Conservation (phyloP, 2,797 vertebrate species). For the Oreonectes daqikongensis region DNA sequence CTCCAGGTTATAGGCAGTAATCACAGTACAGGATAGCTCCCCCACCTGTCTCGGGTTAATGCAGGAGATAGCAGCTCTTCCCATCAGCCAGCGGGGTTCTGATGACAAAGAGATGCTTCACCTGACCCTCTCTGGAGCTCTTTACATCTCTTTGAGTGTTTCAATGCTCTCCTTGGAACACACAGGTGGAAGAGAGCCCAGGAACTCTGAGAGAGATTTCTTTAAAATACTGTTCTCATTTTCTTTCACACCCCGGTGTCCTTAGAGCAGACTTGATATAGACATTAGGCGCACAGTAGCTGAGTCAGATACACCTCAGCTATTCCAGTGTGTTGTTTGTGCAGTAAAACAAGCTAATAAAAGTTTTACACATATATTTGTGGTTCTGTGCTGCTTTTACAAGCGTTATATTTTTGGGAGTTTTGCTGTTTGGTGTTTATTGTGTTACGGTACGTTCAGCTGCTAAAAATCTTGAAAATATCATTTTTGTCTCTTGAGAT, state of each 20-base stretch:
- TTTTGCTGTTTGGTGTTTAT: not conserved
- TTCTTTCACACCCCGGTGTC: not conserved
- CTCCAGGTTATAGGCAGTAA: conserved; percentile 38
- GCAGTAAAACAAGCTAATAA: conserved; percentile 4
- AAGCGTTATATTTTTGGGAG: not conserved
- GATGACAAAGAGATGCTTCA: conserved; percentile 35
- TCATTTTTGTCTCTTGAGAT: conserved; percentile 19
- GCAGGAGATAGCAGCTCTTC: conserved; percentile 49
- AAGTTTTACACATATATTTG: not conserved
- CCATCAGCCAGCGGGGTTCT: conserved; percentile 41
- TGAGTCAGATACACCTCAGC: not conserved
- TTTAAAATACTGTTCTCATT: conserved; percentile 23
- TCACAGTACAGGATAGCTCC: conserved; percentile 49
- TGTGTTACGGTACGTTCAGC: not conserved
- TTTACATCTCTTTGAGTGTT: conserved; percentile 37
- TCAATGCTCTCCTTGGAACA: conserved; percentile 36
- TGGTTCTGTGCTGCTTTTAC: not conserved
- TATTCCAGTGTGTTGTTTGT: not conserved
- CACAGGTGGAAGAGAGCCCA: conserved; percentile 45
- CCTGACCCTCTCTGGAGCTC: conserved; percentile 31
- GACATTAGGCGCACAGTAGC: conserved; percentile 3
- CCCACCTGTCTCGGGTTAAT: conserved; percentile 56
- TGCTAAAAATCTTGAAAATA: conserved; percentile 12
- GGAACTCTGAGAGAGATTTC: conserved; percentile 38
- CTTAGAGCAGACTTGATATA: conserved; percentile 8